Base-by-base conservation (phyloP, 2,113 vertebrate genomes). In the Trichomycterus rosablanca region DNA sequence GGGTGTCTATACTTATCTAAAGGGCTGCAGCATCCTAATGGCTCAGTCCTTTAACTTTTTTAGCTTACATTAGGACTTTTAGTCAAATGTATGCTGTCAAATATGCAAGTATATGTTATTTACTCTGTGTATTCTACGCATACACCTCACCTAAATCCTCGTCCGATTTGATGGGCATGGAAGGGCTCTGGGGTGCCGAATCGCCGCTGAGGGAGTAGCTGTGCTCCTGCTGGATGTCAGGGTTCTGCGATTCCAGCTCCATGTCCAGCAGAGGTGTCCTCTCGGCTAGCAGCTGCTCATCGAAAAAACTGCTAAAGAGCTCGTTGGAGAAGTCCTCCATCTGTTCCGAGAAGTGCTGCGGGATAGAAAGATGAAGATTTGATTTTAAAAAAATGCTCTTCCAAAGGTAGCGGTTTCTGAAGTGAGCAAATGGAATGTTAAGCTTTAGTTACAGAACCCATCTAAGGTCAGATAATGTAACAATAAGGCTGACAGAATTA, bases 241-340 rank as follows among this genome's bases (percentile, higher is more conserved):
- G 88, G 11, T 90, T 89, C 49, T 92, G 86, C 62, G 93, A 84
- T 71, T 97, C 94, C 72, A 97, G 83, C 69, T 97, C 94, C 88
- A 98, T 93, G 80, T 96, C 92, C 77, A 98, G 75, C 14, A 96
- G 81, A 0, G 93, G 89, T 35, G 90, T 87, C 79, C 93, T 92
- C 77, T 97, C 96, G 37, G 86, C 86, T 84, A 98, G 82, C 22
- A 93, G 84, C n/a, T 93, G 92, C 64, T 98, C 95, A 59, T 99
- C 96, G 3, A 99, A 99, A 85, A 99, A 97, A 67, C 93, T 97
- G 87, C 80, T 97, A 86, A 99, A 98, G 56, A 99, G 88, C 60
- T 98, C 95, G 0, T 89, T 98, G 84, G 92, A 97, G 87, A 99
- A 96, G 78, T 99, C 96, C 68, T 98, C 96, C 91, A 99, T 94